Evolutionary conservation across 2,113 vertebrate genomes (phyloP).

Genomic region (Equus przewalskii): DNA sequence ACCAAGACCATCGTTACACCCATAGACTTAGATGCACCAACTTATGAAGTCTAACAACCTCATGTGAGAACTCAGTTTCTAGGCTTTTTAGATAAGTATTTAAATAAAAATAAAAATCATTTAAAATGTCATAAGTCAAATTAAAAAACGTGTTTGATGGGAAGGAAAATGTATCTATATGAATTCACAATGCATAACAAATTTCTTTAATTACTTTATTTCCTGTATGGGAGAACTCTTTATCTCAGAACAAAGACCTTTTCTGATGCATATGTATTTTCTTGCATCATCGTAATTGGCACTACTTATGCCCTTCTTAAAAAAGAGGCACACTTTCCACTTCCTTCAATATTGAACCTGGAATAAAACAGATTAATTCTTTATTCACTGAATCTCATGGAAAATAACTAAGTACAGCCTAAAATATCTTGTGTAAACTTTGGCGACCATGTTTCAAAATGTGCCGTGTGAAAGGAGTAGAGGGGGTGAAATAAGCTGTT

Average conservation of each 20-base stretch:
- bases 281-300: background rate
- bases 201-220: constrained; percentile 23
- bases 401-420: background rate
- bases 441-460: background rate
- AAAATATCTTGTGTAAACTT: background rate
- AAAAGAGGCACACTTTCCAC: background rate
- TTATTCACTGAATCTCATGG: background rate
- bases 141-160: background rate
- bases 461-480: background rate
- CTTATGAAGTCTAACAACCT: too few relatives aligned
- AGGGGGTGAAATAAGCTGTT: background rate
- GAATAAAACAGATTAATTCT: constrained; percentile 35
- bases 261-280: constrained; percentile 30
- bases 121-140: background rate
- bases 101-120: background rate
- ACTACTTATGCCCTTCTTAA: background rate
- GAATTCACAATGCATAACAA: background rate
- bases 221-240: background rate
- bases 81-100: constrained; percentile 12
- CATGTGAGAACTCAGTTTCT: background rate
- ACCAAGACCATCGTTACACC: background rate
- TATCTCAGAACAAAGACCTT: background rate
- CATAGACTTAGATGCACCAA: background rate
- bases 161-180: background rate
- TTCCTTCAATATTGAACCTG: constrained; percentile 9